These are phyloP conservation scores for Chiloscyllium punctatum DNA, from an alignment of 2,797 vertebrate species.

Conservation along the genomic window DNA sequence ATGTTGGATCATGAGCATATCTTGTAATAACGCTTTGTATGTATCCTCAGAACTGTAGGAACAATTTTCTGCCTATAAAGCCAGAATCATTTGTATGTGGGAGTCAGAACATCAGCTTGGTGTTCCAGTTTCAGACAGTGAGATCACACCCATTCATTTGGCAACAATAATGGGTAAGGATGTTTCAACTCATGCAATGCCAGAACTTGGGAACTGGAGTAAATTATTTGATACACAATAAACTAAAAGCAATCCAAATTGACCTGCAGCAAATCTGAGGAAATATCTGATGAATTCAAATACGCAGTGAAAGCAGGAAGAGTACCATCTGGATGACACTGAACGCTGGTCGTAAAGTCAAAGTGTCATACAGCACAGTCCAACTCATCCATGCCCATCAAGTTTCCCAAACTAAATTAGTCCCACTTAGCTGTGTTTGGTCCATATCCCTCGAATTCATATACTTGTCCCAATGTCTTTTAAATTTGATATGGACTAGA, in stretches of 20 bases:
- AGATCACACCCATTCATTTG: neutral
- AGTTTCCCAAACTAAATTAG: too few species aligned
- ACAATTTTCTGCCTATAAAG: neutral
- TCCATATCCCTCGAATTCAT: too few species aligned
- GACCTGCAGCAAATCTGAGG: neutral
- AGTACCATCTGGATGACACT: too few species aligned
- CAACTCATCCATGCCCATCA: too few species aligned
- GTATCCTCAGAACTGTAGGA: too few species aligned
- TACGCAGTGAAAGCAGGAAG: too few species aligned
- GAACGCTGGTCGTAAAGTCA: too few species aligned
- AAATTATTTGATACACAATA: neutral
- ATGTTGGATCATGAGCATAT: neutral
- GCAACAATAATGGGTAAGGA: neutral
- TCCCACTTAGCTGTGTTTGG: too few species aligned
- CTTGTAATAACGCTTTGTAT: too few species aligned
- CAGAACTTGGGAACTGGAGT: neutral
- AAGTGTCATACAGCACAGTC: too few species aligned
- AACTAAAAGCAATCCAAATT: neutral
- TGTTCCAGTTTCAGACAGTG: neutral
- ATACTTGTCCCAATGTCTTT: too few species aligned
- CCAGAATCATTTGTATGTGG: neutral
- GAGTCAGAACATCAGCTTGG: neutral
- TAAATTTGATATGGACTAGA: too few species aligned
- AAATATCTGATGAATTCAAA: neutral
- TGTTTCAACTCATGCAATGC: neutral